These are phyloP conservation scores for Helicoverpa zea DNA, from an alignment of 1,140 invertebrate genomes.

Conservation along the genomic window DNA sequence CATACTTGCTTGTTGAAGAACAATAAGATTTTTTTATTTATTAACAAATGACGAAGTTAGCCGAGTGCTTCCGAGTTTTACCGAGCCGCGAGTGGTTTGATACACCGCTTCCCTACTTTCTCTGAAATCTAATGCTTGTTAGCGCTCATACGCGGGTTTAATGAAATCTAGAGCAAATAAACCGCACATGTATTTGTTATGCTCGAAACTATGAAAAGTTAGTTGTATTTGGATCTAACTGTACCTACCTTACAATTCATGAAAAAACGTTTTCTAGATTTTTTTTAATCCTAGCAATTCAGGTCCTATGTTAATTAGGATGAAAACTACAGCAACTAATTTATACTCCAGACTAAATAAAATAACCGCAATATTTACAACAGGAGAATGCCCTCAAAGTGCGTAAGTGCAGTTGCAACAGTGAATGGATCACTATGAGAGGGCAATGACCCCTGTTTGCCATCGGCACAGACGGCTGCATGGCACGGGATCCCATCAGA, in stretches of 20 bases:
- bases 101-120: slow-evolving; percentile 13
- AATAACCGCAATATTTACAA: neutral
- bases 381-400: neutral
- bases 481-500: neutral
- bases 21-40: slow-evolving; percentile 12
- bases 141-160: neutral
- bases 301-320: neutral
- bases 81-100: neutral
- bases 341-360: neutral
- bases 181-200: neutral
- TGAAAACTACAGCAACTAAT: neutral
- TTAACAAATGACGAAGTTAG: neutral
- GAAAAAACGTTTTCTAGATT: no score
- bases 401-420: slow-evolving; percentile 36
- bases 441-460: slow-evolving; percentile 20
- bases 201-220: neutral
- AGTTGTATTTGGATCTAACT: neutral
- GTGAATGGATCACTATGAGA: slow-evolving; percentile 39
- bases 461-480: neutral
- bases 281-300: no score
- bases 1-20: slow-evolving; percentile 5
- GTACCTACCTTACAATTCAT: neutral
- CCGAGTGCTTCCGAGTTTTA: neutral
- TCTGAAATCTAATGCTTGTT: neutral
- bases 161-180: slow-evolving; percentile 4